Evolutionary conservation across 2,113 vertebrate genomes (phyloP).

Genomic region (Pterocles burchelli): DNA sequence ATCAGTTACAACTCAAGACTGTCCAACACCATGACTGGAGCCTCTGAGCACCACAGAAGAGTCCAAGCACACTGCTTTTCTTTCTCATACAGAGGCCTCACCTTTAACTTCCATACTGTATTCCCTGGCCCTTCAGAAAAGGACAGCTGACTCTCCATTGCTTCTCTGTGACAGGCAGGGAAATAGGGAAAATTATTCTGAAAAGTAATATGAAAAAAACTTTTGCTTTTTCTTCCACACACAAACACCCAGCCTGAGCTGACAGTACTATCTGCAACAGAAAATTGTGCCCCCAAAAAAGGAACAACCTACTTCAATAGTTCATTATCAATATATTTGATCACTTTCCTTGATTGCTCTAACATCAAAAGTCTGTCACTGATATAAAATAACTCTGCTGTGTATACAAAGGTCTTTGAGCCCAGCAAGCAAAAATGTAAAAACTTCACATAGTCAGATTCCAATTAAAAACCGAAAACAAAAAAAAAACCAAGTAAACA

Average conservation of each 20-base stretch:
- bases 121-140: not conserved
- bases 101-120: not conserved
- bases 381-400: not conserved
- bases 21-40: not conserved
- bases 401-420: not conserved
- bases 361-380: not conserved
- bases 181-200: not conserved
- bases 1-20: fast-evolving
- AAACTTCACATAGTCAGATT: not conserved
- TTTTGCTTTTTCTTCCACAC: not conserved
- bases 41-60: not conserved
- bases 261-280: not conserved
- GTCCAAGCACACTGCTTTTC: not conserved
- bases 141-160: not conserved
- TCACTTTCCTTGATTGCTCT: not conserved
- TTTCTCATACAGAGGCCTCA: not conserved
- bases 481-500: not conserved
- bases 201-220: not conserved
- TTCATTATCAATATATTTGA: not conserved
- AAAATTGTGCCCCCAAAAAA: not conserved
- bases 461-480: not conserved
- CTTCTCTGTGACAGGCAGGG: not conserved
- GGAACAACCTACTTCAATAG: not conserved
- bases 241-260: not conserved
- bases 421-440: not conserved